Percentiles rank a stretch among this genome's conserved stretches.
Conservation (phyloP, 92 coral and sea anemone species). For the Bergia sp. region DNA sequence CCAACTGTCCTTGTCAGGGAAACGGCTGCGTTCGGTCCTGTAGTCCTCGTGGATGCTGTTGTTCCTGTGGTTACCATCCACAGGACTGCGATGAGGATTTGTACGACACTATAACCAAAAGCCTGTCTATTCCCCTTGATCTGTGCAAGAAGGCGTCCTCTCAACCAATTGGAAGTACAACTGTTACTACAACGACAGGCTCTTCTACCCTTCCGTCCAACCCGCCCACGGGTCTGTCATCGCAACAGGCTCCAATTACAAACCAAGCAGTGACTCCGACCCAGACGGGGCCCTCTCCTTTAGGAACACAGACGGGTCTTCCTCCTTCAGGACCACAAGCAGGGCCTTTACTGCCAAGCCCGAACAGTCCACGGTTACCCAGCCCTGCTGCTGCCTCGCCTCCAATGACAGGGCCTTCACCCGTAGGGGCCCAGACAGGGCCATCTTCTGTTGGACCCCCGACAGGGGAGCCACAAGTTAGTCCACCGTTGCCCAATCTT, state of each 20-base stretch:
- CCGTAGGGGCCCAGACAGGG: not conserved
- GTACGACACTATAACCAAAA: constrained; percentile 40
- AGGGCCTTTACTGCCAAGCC: not conserved
- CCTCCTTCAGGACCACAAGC: not conserved
- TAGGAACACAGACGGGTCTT: not conserved
- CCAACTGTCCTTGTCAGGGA: constrained; percentile 1
- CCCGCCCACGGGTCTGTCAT: not conserved
- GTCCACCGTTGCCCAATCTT: constrained; percentile 22
- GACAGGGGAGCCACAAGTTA: not conserved
- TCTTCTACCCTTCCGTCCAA: not conserved
- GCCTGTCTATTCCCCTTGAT: constrained; percentile 27
- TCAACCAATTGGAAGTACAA: not conserved
- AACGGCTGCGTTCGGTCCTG: constrained; percentile 23
- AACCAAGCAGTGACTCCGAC: not conserved
- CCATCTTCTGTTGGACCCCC: not conserved
- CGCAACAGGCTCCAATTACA: not conserved
- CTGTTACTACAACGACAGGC: not conserved
- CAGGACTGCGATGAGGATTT: constrained; percentile 33
- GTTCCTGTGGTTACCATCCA: constrained; percentile 20
- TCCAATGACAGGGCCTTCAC: constrained; percentile 6
- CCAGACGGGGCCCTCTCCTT: not conserved
- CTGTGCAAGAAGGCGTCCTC: constrained; percentile 15
- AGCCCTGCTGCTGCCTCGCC: constrained; percentile 4
- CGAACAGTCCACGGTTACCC: constrained; percentile 8
- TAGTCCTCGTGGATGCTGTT: constrained; percentile 24